Evolutionary conservation across 2,113 vertebrate species (phyloP), one percentile per base, ranked within the genome.

Genomic region (Myxocyprinus asiaticus): DNA sequence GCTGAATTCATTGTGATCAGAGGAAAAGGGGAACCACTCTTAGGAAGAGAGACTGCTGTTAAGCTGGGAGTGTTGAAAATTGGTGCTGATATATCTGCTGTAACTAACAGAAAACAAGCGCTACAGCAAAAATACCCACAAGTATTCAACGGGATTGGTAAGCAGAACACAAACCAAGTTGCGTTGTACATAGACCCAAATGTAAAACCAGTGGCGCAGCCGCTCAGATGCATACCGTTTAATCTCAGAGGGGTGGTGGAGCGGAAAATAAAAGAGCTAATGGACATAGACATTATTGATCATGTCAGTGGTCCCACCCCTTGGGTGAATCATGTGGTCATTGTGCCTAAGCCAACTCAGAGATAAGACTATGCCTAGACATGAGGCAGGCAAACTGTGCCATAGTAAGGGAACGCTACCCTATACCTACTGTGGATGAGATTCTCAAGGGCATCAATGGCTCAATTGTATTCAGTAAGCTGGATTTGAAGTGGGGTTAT

Each of bases 361-460:
- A 84, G 4, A 62, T 83, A 6, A 66, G 63, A 1, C 10, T 85
- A 10, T 85, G 82, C 9, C 12, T 85, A 4, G 77, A 82, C 9
- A 78, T 82, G 77, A 65, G 78, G 50, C 11, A 14, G 5, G 77
- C 77, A 1, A 85, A 85, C 43, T 4, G 50, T 5, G 77, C 77
- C 0, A 85, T 85, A 0, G 12, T 78, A 9, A 79, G 80, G 4
- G 72, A 77, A 73, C 2, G 66, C 2, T 72, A 74, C 12, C 75
- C 81, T 6, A 86, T 82, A 4, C 78, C 82, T 7, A 84, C 72
- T 1, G 78, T 81, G 7, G 80, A 86, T 59, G 61, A 84, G 43
- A 42, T 75, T 17, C 72, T 85, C 2, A 67, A 81, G 50, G 47
- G 51, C 11, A 67, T 81, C 66, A 81, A 82, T 69, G 77, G 67